Base-by-base conservation (phyloP, 1,140 invertebrate genomes). In the Conus betulinus region DNA sequence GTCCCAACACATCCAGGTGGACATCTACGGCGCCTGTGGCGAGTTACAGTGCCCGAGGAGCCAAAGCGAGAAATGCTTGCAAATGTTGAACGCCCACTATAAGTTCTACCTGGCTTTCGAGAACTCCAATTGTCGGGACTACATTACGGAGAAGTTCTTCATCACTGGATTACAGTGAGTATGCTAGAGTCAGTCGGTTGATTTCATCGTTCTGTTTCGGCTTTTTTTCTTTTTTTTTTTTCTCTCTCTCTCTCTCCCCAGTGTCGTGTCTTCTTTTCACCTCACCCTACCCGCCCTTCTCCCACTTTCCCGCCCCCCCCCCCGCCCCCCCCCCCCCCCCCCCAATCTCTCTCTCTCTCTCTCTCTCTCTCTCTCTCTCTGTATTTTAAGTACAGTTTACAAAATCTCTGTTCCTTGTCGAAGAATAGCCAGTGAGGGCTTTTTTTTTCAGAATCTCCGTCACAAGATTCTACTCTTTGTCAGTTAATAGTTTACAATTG, bases 51-150 rank as follows among this genome's bases (percentile, higher is more conserved):
- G 94, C 89, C 90, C 91, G 0, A 88, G 98, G 81, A 91, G 97
- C 52, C 97, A 97, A 89, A 96, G 96, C 1, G 97, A 97, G 91
- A 97, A 97, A 92, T 99, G 98, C 93, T 98, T 98, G 92, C 97
- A 98, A 67, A 97, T 98, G 96, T 96, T 99, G n/a, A 97, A 98
- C 93, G 97, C 96, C 84, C 97, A 99, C 85, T 99, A 99, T 95
- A 99, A 99, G 94, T 99, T 99, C 96, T 99, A 99, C 95, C 96
- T 99, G 81, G 98, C 98, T 0, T 99, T 99, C 94, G 96, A 96
- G 88, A 96, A 96, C 88, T 94, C 94, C 13, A 95, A 96, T 90
- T 96, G 96, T 88, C 88, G 92, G 20, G 95, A 96, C 89, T 96
- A 96, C 89, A 95, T 96, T 23, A 96, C 96, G 1, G 96, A 96